Percentiles rank a stretch among this genome's conserved stretches.
Evolutionary conservation across 2,888 invertebrate species (phyloP).

Genomic region (Hyalella azteca): DNA sequence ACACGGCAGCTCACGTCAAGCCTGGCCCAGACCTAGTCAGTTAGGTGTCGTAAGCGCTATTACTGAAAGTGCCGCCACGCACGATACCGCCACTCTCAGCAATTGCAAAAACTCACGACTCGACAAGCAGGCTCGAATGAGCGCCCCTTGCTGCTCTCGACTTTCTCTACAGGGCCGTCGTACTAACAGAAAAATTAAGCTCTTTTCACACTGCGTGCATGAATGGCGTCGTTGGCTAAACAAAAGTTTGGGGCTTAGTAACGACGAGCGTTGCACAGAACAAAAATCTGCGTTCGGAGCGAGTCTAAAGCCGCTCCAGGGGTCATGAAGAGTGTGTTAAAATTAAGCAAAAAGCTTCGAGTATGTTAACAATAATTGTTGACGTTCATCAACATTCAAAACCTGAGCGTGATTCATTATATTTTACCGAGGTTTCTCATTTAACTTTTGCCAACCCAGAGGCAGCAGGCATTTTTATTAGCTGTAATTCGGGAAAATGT

Average conservation of each 20-base stretch:
- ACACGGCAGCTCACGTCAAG: not conserved
- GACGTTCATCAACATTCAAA: too few relatives aligned
- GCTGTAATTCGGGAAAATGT: too few relatives aligned
- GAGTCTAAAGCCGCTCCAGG: not conserved
- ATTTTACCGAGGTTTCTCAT: too few relatives aligned
- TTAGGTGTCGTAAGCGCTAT: constrained; percentile 6
- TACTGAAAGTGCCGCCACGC: constrained; percentile 22
- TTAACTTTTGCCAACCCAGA: too few relatives aligned
- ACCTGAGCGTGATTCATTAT: too few relatives aligned
- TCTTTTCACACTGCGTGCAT: not conserved
- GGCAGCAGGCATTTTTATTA: too few relatives aligned
- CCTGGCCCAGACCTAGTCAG: constrained; percentile 1
- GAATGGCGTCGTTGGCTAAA: constrained; percentile 16
- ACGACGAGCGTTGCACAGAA: not conserved
- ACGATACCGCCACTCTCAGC: constrained; percentile 28
- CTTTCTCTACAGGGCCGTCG: not conserved
- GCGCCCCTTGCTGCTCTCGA: not conserved
- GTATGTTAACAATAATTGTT: too few relatives aligned
- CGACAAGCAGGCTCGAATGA: not conserved
- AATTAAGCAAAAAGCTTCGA: too few relatives aligned
- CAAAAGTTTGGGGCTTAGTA: constrained; percentile 19
- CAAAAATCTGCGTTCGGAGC: not conserved
- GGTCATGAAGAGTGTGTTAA: too few relatives aligned
- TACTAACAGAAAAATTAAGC: not conserved
- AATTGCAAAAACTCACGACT: constrained; percentile 15